Evolutionary conservation across 2,888 invertebrate species (phyloP), one percentile per base, ranked within the genome.

Genomic region (Melangyna quadrimaculata): DNA sequence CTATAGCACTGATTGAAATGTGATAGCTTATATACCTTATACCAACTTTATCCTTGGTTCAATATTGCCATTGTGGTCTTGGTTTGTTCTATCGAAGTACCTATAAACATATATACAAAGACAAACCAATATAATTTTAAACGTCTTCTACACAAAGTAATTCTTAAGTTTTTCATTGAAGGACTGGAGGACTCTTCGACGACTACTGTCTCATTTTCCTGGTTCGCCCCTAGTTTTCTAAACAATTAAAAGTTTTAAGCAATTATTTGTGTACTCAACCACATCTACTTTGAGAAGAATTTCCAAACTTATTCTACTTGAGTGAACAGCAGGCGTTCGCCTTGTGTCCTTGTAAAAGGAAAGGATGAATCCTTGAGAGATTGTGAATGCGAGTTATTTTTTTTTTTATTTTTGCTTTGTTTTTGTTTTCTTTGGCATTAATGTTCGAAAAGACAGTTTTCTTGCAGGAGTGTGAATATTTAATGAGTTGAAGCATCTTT

Each of bases 211-310:
- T 43, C 40, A 40, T n/a, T 27, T 27, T n/a, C 24, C 37, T 67
- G n/a, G 48, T 43, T 40, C n/a, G 53, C 63, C 78, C 48, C 48
- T n/a, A n/a, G 45, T 57, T 59, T 67, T 59, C 22, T 61, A 69
- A 73, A 69, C 82, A 82, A 82, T 82, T 78, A 78, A 78, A 78
- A 81, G 57, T 71, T 77, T 71, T 71, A 67, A 81, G 71, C 63
- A 77, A 71, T 71, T 77, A 70, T 81, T 81, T 81, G 48, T 77
- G 40, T 51, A 77, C 45, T 45, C 81, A 71, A 59, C 67, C 53
- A 61, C 61, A 45, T 67, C 65, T 57, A 43, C 48, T 67, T 45
- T 32, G 29, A 48, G 48, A 67, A 45, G 32, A 48, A 67, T 48
- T 67, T 65, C 10, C 35, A 67, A 67, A 67, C 65, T 67, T 48